phyloP scores from a whole-genome alignment of 2,113 vertebrate genomes.

The Podarcis muralis region DNA sequence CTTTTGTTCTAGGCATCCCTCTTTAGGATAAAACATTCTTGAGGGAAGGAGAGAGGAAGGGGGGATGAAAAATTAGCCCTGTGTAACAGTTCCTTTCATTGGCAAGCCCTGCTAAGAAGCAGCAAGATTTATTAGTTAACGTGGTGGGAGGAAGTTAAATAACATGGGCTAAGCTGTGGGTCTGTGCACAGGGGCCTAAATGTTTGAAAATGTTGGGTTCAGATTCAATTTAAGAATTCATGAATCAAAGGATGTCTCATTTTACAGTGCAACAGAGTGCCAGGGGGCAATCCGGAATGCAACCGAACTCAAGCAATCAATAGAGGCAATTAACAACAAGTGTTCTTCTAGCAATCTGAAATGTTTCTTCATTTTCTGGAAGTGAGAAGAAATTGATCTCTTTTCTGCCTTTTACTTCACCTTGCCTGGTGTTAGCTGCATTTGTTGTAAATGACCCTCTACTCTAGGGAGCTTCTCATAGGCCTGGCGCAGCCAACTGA shows the following conservation, averaged over 20 bases:
- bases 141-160: slow-evolving; percentile 29
- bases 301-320: slow-evolving; percentile 51
- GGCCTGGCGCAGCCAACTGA: background rate
- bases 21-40: slow-evolving; percentile 27
- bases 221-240: slow-evolving; percentile 56
- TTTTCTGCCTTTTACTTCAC: slow-evolving; percentile 53
- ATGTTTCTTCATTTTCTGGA: slow-evolving; percentile 65
- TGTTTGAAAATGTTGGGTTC: slow-evolving; percentile 4
- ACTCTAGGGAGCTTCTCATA: slow-evolving; percentile 13
- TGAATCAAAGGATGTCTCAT: slow-evolving; percentile 50
- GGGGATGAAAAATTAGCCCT: background rate
- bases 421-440: slow-evolving; percentile 37
- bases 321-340: slow-evolving; percentile 65
- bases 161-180: background rate
- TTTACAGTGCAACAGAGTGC: slow-evolving; percentile 17
- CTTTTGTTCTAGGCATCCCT: slow-evolving; percentile 13
- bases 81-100: background rate
- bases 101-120: background rate
- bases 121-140: background rate
- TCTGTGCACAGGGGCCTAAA: background rate
- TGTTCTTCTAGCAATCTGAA: slow-evolving; percentile 61
- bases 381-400: slow-evolving; percentile 60
- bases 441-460: slow-evolving; percentile 39
- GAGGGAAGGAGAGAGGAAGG: background rate
- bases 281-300: background rate